These are phyloP conservation scores for Pollenia amentaria DNA, from an alignment of 2,888 invertebrate genomes.

Conservation along the genomic window DNA sequence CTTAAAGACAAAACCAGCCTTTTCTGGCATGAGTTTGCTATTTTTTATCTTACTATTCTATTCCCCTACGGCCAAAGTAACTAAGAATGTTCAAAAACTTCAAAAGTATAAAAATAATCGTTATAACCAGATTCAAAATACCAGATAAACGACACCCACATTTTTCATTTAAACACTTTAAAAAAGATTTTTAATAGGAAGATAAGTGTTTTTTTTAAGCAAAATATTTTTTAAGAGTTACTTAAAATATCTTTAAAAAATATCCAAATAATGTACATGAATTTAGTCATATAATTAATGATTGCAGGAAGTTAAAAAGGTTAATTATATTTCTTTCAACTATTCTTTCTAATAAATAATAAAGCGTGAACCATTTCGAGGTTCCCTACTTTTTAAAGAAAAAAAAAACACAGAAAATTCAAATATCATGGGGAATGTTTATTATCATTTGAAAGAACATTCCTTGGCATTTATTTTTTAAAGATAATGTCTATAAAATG, in stretches of 20 bases:
- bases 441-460: too few relatives aligned
- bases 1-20: slow-evolving; percentile 45
- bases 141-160: slow-evolving; percentile 64
- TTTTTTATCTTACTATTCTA: slow-evolving; percentile 1
- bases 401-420: too few relatives aligned
- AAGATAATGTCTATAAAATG: too few relatives aligned
- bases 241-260: slow-evolving; percentile 20
- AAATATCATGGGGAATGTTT: too few relatives aligned
- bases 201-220: slow-evolving; percentile 45
- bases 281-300: slow-evolving; percentile 40
- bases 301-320: slow-evolving; percentile 62
- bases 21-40: slow-evolving; percentile 52
- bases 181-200: slow-evolving; percentile 30
- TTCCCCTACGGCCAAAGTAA: neutral
- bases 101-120: neutral
- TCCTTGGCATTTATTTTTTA: too few relatives aligned
- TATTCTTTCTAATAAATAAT: slow-evolving; percentile 16
- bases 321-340: slow-evolving; percentile 49
- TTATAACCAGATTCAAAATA: slow-evolving; percentile 30
- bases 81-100: too few relatives aligned
- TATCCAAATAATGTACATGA: neutral
- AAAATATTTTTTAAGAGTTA: slow-evolving; percentile 27
- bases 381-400: too few relatives aligned
- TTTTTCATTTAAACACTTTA: slow-evolving; percentile 12
- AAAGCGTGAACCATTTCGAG: too few relatives aligned